Evolutionary conservation across 2,113 vertebrate species (phyloP).

Genomic region (Xerus inauris): DNA sequence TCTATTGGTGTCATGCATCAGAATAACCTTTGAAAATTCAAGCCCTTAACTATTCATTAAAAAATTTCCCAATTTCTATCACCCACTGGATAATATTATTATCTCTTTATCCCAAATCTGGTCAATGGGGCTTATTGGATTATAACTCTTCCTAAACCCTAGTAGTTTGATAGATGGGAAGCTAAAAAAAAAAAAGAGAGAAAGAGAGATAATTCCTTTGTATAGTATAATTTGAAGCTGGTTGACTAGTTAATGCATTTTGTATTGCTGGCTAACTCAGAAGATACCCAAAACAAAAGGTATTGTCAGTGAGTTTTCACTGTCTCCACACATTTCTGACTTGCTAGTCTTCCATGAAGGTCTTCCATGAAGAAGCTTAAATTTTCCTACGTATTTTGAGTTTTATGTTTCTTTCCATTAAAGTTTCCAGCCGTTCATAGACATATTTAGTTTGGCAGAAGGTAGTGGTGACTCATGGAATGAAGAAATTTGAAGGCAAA

Average conservation of each 20-base stretch:
- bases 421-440: constrained; percentile 89
- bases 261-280: neutral
- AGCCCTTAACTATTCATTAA: neutral
- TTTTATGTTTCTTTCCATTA: constrained; percentile 91
- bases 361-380: constrained; percentile 86
- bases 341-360: constrained; percentile 85
- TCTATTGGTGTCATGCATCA: neutral
- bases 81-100: neutral
- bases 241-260: neutral
- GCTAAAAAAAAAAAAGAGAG: neutral
- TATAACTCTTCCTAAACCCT: neutral
- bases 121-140: neutral
- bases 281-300: constrained; percentile 49
- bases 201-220: neutral
- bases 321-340: constrained; percentile 83
- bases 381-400: constrained; percentile 87
- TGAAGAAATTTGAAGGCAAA: constrained; percentile 90
- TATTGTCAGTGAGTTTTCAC: constrained; percentile 59
- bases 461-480: constrained; percentile 88
- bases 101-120: constrained; percentile 4
- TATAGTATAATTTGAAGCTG: constrained; percentile 6
- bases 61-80: neutral
- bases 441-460: constrained; percentile 92
- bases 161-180: neutral
- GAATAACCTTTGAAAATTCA: constrained; percentile 15